These are phyloP conservation scores for Oscheius onirici DNA, from an alignment of 2,888 invertebrate genomes.

Conservation along the genomic window DNA sequence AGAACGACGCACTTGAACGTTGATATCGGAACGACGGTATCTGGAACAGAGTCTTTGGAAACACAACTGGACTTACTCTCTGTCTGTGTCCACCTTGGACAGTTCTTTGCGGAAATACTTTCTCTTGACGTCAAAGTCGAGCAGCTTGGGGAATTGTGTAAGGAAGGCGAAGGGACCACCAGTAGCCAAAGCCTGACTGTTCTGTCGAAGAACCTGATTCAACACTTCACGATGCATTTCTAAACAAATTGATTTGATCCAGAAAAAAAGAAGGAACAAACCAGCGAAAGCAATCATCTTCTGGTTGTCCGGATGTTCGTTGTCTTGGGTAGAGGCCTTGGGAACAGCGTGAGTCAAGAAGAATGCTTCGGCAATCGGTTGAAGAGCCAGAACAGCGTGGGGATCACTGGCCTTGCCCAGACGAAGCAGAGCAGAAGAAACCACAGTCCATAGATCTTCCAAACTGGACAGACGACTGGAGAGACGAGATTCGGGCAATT, in stretches of 20 bases:
- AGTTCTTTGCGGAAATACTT: constrained; percentile 87
- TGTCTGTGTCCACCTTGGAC: constrained; percentile 79
- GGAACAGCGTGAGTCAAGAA: constrained; percentile 83
- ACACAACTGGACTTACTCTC: constrained; percentile 21
- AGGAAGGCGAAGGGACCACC: constrained; percentile 88
- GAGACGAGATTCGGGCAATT: constrained; percentile 16
- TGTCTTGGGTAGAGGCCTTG: constrained; percentile 38
- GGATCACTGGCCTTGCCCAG: constrained; percentile 86
- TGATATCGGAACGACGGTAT: constrained; percentile 81
- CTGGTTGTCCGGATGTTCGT: constrained; percentile 78
- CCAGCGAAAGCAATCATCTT: constrained; percentile 85
- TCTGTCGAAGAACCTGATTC: constrained; percentile 86
- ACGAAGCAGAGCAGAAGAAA: constrained; percentile 83
- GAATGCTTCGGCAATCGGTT: constrained; percentile 89
- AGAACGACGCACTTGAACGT: constrained; percentile 84
- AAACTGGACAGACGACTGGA: constrained; percentile 7
- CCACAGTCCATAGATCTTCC: constrained; percentile 79
- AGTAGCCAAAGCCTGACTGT: constrained; percentile 64
- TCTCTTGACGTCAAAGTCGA: constrained; percentile 89
- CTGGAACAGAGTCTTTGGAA: constrained; percentile 16
- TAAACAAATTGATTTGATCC: constrained; percentile 62
- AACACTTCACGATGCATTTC: constrained; percentile 87
- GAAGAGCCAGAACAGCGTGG: constrained; percentile 86
- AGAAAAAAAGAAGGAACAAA: constrained; percentile 65
- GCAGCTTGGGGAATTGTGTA: constrained; percentile 85